These are phyloP conservation scores for Puma concolor DNA, from an alignment of 2,113 vertebrate genomes.

Conservation along the genomic window DNA sequence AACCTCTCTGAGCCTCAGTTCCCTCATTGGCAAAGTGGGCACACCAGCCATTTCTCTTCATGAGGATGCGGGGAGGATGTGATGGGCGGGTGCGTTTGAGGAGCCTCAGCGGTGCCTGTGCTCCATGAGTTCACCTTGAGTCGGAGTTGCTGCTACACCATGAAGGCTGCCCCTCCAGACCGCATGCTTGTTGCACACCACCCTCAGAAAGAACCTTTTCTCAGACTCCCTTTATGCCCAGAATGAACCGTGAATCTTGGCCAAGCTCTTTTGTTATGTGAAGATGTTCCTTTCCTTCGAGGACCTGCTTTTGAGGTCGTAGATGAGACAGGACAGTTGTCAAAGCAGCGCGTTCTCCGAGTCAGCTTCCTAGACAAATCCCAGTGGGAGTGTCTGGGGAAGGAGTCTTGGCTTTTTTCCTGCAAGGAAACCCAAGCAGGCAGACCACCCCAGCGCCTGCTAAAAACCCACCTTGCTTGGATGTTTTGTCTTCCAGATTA, in stretches of 20 bases:
- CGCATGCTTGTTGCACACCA: background rate
- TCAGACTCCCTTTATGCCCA: background rate
- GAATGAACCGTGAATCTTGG: conserved; percentile 23
- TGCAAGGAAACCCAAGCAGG: background rate
- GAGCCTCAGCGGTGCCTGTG: background rate
- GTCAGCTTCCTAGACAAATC: background rate
- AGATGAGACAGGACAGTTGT: background rate
- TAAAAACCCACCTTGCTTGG: background rate
- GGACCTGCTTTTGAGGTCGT: background rate
- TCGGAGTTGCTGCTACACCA: background rate
- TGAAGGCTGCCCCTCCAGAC: background rate
- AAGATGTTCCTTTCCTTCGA: background rate
- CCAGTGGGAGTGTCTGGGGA: background rate
- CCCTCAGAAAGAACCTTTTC: background rate
- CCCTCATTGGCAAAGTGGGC: background rate
- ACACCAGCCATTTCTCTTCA: too few relatives aligned
- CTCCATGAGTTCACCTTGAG: rapidly evolving
- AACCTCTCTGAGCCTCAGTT: background rate
- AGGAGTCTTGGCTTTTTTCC: background rate
- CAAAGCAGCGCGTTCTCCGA: background rate
- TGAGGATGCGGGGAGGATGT: background rate
- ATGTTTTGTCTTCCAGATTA: background rate
- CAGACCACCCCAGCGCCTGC: background rate
- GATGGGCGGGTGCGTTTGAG: background rate
- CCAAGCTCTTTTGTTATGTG: background rate